Evolutionary conservation across 1,140 invertebrate genomes (phyloP).

Genomic region (Dendroctonus ponderosae): DNA sequence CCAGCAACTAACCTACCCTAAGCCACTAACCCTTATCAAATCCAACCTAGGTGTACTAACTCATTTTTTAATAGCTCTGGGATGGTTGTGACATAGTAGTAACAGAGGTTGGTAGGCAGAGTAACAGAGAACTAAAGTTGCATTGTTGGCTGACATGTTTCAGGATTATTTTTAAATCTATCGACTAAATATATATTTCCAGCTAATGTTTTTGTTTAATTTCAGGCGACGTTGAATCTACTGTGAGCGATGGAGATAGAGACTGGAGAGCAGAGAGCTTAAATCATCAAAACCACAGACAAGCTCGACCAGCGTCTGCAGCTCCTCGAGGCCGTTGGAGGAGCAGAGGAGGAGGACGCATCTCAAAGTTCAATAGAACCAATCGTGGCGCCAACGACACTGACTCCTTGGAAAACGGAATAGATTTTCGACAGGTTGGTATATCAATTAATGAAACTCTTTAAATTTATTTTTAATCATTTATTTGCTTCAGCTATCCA

Average conservation of each 20-base stretch:
- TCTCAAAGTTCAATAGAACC: conserved; percentile 37
- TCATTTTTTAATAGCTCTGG: too few species aligned
- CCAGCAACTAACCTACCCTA: too few species aligned
- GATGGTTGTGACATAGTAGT: too few species aligned
- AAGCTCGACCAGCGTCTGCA: conserved; percentile 40
- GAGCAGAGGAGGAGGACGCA: conserved; percentile 44
- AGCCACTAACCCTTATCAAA: too few species aligned
- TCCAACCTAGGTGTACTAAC: too few species aligned
- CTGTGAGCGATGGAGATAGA: conserved; percentile 48
- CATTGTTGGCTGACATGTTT: too few species aligned
- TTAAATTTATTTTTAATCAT: conserved; percentile 4
- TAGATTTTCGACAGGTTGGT: conserved; percentile 48
- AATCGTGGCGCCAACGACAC: conserved; percentile 46
- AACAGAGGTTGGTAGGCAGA: too few species aligned
- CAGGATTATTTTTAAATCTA: too few species aligned
- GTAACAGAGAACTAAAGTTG: too few species aligned
- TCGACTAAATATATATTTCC: too few species aligned
- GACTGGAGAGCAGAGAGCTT: conserved; percentile 43
- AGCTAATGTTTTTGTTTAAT: neutral
- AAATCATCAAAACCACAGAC: conserved; percentile 29
- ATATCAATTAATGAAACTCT: conserved; percentile 1
- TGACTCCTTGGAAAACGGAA: conserved; percentile 50
- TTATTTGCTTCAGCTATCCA: conserved; percentile 19
- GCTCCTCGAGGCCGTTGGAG: conserved; percentile 42
- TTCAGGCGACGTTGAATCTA: conserved; percentile 43